Evolutionary conservation across 2,888 invertebrate genomes (phyloP).

Genomic region (Idaea biselata): DNA sequence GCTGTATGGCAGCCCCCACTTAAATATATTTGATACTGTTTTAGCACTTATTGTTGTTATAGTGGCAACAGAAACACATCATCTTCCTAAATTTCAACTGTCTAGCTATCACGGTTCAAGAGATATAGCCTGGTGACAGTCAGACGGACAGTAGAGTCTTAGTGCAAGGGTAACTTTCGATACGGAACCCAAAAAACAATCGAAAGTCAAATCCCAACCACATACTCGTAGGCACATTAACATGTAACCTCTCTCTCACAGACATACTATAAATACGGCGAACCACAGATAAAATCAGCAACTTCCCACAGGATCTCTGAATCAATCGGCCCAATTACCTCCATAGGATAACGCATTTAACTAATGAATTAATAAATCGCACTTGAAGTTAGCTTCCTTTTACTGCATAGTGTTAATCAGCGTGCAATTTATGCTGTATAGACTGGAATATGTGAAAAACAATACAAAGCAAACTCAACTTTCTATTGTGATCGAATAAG

Average conservation of each 20-base stretch:
- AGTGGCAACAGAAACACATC: too few species aligned
- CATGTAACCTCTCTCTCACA: background rate
- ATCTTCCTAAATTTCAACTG: too few species aligned
- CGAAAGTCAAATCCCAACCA: background rate
- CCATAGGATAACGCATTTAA: constrained; percentile 55
- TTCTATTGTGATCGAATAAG: constrained; percentile 20
- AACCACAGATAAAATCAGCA: constrained; percentile 19
- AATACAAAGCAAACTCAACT: constrained; percentile 25
- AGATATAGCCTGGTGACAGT: too few species aligned
- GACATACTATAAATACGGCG: constrained; percentile 9
- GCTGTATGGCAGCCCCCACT: too few species aligned
- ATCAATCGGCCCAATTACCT: constrained; percentile 64
- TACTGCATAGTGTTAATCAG: constrained; percentile 69
- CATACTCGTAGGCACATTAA: background rate
- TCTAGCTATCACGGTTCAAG: too few species aligned
- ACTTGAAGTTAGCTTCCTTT: constrained; percentile 50
- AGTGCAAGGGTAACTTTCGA: too few species aligned
- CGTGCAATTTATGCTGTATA: constrained; percentile 58
- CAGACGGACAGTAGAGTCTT: too few species aligned
- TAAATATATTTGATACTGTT: too few species aligned
- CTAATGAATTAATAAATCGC: constrained; percentile 76
- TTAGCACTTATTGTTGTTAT: too few species aligned
- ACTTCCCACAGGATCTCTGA: constrained; percentile 39
- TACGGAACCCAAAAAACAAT: background rate
- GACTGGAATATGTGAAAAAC: constrained; percentile 47